Conservation (phyloP, 2,113 vertebrate genomes). For the Plotosus lineatus region DNA sequence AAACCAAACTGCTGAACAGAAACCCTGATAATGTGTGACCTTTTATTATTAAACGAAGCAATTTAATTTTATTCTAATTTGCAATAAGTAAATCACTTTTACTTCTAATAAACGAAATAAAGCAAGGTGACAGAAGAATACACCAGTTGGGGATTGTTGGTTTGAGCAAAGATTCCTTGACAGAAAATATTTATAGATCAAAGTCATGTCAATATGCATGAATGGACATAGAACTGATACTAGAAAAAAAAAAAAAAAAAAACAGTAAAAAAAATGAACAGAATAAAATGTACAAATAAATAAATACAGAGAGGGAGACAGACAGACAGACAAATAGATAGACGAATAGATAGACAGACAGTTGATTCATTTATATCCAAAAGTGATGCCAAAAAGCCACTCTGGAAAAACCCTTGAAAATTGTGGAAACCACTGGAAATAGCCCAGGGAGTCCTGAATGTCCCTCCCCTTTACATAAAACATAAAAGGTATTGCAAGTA, state of each 20-base stretch:
- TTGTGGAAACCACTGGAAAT: too few species aligned
- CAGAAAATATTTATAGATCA: neutral
- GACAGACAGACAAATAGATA: too few species aligned
- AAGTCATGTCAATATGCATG: neutral
- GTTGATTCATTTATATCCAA: too few species aligned
- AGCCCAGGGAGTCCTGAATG: too few species aligned
- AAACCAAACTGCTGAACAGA: neutral
- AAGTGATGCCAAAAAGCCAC: too few species aligned
- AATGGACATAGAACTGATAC: neutral
- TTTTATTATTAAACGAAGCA: neutral
- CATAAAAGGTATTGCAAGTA: too few species aligned
- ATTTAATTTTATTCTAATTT: neutral
- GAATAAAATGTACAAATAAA: too few species aligned
- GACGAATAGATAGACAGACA: too few species aligned
- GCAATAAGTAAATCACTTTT: neutral
- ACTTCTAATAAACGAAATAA: neutral
- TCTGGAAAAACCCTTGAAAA: too few species aligned
- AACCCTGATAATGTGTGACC: neutral
- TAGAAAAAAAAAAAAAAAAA: neutral
- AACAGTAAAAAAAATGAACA: too few species aligned
- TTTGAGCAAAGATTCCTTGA: neutral
- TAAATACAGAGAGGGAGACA: too few species aligned
- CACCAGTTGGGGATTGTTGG: neutral
- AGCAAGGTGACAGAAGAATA: neutral
- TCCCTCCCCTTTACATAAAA: too few species aligned